Base-by-base conservation (phyloP, 2,113 vertebrate species). In the Spea bombifrons region DNA sequence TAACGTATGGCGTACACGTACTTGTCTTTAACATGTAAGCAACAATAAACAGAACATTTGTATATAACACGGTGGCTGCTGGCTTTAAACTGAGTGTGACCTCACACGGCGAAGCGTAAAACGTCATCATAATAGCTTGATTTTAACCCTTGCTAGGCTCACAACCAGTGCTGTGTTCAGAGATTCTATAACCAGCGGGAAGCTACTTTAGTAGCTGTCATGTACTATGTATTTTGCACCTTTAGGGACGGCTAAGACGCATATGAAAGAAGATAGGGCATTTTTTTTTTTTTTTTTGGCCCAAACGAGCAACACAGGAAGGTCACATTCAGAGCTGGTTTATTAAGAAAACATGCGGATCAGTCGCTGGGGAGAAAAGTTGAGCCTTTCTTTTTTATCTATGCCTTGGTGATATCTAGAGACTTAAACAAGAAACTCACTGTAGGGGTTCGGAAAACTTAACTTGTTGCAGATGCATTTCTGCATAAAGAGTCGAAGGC, bases 271-370 rank as follows among this genome's bases (percentile, higher is more conserved):
- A 80, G 78, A 68, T 68, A 66, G 71, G 78, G 71, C 71, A 74
- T 30, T 64, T 47, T 73, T 30, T 30, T 30, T 30, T 30, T 30
- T 16, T 71, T 3, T 8, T 53, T 13, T 63, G 46, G 43, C 71
- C 71, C 65, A 49, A 53, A 74, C 52, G 49, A 59, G 53, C 8
- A 65, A 45, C 71, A 74, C 78, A 73, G 78, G 78, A 80, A 80
- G 78, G 78, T 80, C 78, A 80, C 50, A 73, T 73, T 72, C 77
- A 55, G 77, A 80, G 77, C 49, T 10, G 77, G 77, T 73, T 80
- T 80, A 80, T 80, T 80, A 80, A 80, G 77, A 80, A 80, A 80
- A 80, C 78, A 74, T 80, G 78, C 64, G 65, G 78, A 73, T 73
- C 16, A 68, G 63, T 69, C 78, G 30, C 78, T 16, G 50, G 78